A percentile compares a stretch with the other conserved stretches of the same genome.
These are phyloP conservation scores for Phataginus tricuspis DNA, from an alignment of 2,797 vertebrate species.

Conservation along the genomic window DNA sequence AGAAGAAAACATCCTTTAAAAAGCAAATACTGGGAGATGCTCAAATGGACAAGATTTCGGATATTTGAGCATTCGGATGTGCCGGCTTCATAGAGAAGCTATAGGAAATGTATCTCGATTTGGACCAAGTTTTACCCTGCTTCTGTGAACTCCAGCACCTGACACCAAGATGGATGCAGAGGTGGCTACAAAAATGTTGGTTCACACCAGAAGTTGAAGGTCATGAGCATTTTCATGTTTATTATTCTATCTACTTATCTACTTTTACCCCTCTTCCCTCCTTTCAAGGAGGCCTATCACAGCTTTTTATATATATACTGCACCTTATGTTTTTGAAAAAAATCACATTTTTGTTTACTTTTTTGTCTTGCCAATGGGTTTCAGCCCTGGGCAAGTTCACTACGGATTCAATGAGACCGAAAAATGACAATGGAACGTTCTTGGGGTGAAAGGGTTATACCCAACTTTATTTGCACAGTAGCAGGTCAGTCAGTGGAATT, in stretches of 20 bases:
- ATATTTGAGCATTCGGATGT: not conserved
- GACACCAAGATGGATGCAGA: not conserved
- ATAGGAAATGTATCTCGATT: not conserved
- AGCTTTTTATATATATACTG: not conserved
- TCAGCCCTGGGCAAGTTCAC: too few species aligned
- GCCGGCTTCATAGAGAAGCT: not conserved
- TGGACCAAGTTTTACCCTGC: not conserved
- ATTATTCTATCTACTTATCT: not conserved
- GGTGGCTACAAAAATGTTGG: not conserved
- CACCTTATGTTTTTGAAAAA: not conserved
- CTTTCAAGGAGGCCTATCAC: not conserved
- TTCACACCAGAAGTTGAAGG: not conserved
- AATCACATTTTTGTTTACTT: not conserved
- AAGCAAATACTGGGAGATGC: not conserved
- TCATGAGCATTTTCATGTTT: not conserved
- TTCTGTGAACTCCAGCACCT: not conserved
- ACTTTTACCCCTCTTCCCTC: not conserved
- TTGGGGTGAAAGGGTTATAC: too few species aligned
- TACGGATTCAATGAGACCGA: too few species aligned
- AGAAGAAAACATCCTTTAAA: constrained; percentile 7
- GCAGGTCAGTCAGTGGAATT: too few species aligned
- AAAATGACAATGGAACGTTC: too few species aligned
- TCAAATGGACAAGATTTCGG: not conserved
- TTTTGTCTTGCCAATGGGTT: not conserved
- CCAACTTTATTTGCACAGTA: too few species aligned